A percentile compares a stretch with the other conserved stretches of the same genome.
phyloP scores from a whole-genome alignment of 2,888 invertebrate species.

The Ferrisia virgata region DNA sequence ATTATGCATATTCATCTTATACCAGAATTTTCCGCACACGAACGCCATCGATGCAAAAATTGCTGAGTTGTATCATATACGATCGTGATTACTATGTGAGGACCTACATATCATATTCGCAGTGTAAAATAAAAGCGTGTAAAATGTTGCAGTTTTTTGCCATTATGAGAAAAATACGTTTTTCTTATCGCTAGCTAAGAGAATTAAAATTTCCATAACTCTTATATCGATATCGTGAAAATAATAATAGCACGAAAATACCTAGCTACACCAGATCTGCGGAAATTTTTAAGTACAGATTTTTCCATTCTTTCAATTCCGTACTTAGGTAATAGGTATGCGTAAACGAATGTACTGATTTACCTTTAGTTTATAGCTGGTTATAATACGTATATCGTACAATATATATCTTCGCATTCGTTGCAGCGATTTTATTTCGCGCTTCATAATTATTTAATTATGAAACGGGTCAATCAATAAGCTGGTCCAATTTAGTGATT shows the following conservation, averaged over 20 bases:
- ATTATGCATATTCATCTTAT: neutral
- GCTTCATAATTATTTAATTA: slow-evolving; percentile 31
- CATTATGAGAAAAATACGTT: neutral
- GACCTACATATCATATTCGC: neutral
- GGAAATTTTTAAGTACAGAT: neutral
- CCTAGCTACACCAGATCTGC: neutral
- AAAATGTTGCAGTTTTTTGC: neutral
- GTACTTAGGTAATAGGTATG: no score
- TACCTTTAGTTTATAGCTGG: neutral
- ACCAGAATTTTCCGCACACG: neutral
- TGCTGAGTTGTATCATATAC: slow-evolving; percentile 2
- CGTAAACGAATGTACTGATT: neutral
- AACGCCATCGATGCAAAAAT: neutral
- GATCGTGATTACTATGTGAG: neutral
- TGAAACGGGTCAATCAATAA: slow-evolving; percentile 29
- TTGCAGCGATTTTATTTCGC: slow-evolving; percentile 15
- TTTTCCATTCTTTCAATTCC: neutral
- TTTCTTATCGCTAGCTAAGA: neutral
- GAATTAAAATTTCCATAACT: neutral
- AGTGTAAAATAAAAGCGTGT: neutral
- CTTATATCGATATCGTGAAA: neutral
- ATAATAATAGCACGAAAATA: neutral
- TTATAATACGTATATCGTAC: no score
- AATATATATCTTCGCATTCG: slow-evolving; percentile 19
- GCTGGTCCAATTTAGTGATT: slow-evolving; percentile 18